Evolutionary conservation across 2,888 invertebrate species (phyloP), one percentile per base, ranked within the genome.

Genomic region (Agrochola litura): DNA sequence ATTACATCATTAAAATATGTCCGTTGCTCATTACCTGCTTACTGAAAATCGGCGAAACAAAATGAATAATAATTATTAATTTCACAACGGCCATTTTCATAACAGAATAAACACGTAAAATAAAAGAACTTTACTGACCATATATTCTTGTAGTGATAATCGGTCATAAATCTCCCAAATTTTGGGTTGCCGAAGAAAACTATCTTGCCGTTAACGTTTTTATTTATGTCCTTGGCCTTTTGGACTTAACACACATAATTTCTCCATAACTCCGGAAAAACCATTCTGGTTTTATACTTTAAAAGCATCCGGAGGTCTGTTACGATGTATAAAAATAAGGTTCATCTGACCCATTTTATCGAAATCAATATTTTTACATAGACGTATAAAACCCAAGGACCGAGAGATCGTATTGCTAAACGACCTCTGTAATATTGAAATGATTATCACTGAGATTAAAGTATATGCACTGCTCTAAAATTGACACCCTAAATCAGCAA

Each of bases 171-270:
- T 93, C 91, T 90, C 71, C 67, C 78, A 89, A 90, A 88, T 91
- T 89, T 91, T 89, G 90, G 92, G 91, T 90, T 91, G 83, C 81
- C 83, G 84, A 86, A 85, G 90, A 90, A 90, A 92, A 93, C 92
- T 92, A 93, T 91, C 90, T 89, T 83, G 80, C 89, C 85, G 89
- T 91, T 92, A 92, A 92, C 91, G 90, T 92, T 93, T 92, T 93
- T 93, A 93, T 93, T 90, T 92, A 85, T 88, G 83, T 86, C 88
- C 87, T 88, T 90, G 85, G 84, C 90, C 89, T 89, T 89, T 89
- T 90, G 86, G 82, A 84, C 86, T 88, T 81, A 87, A 84, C 87
- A 91, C 90, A 91, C 90, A 91, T 91, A 89, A 90, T 91, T 91
- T 90, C 85, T 82, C 87, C 86, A 89, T 89, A 90, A 90, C 87